These are phyloP conservation scores for Drosophila paulistorum DNA, from an alignment of 1,140 invertebrate species.

Conservation along the genomic window DNA sequence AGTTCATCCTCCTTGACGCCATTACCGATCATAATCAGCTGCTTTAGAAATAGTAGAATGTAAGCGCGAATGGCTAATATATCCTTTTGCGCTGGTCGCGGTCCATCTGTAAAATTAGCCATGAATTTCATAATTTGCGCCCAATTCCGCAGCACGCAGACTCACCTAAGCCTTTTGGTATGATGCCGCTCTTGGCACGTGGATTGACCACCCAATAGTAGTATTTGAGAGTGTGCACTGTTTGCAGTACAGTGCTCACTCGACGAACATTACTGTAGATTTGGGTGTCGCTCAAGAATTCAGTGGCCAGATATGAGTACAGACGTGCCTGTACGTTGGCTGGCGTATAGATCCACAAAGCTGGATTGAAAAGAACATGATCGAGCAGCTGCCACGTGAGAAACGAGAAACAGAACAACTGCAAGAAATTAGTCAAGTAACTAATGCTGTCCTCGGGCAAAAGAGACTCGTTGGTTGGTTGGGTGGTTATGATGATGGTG, in stretches of 20 bases:
- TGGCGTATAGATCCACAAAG: constrained; percentile 98
- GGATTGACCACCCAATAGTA: constrained; percentile 99
- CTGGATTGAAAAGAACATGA: constrained; percentile 99
- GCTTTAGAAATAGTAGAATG: constrained; percentile 97
- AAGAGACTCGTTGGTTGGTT: constrained; percentile 25
- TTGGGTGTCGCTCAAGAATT: constrained; percentile 98
- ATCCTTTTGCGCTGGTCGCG: constrained; percentile 95
- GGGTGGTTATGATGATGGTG: constrained; percentile 10
- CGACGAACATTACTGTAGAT: constrained; percentile 98
- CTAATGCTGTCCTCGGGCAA: constrained; percentile 74
- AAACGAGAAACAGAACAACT: constrained; percentile 91
- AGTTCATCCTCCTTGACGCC: constrained; percentile 99
- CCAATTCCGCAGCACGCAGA: neutral
- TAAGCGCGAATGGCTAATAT: constrained; percentile 96
- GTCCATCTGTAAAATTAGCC: constrained; percentile 89
- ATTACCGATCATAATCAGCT: constrained; percentile 97
- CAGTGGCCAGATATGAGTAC: constrained; percentile 98
- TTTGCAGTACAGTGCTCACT: constrained; percentile 98
- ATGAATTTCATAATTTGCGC: neutral
- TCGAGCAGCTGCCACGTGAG: constrained; percentile 97
- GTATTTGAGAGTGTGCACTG: constrained; percentile 98
- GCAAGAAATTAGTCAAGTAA: constrained; percentile 84
- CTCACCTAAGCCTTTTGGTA: constrained; percentile 96
- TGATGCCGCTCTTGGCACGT: constrained; percentile 95
- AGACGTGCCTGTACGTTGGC: constrained; percentile 97